Base-by-base conservation (phyloP, 2,888 invertebrate genomes). In the Eupithecia subfuscata region DNA sequence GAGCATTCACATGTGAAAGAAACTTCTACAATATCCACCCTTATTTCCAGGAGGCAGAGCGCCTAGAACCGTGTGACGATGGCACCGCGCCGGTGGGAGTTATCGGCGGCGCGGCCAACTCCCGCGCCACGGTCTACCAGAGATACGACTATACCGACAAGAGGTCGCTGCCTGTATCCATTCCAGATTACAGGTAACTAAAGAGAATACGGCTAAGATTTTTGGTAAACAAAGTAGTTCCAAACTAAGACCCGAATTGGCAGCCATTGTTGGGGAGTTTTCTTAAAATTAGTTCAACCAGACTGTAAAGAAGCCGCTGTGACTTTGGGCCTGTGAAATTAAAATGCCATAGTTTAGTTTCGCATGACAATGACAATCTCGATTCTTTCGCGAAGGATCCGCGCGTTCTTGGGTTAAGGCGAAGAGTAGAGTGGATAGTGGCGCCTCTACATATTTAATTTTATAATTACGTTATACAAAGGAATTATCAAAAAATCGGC, bases 81-180 rank as follows among this genome's bases (percentile, higher is more conserved):
- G 91, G 94, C 56, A 82, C 91, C 0, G 93, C 94, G 1, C 94
- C 94, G 0, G 88, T 92, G 6, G 94, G 94, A 67, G 94, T 94
- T 2, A 93, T 91, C 60, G 94, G 94, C 12, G 94, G 94, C 78
- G 94, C 94, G 2, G 92, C 94, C 68, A 92, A 94, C 88, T 93
- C 94, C 9, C 91, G 94, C 70, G 93, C 94, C 0, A 88, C 91
- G 2, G 91, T 92, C 12, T 92, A 91, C 90, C 94, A 93, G 80
- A 89, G 98, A 73, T 98, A 98, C 89, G 98, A 98, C 92, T 98
- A 98, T 92, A 98, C 98, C 82, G 99, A 99, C 95, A 99, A 99
- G 90, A 96, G 99, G 72, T 97, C 97, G 70, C 92, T 97, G 84
- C 97, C 97, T 40, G 97, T 97, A 78, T 97, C 97, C 88, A 97